These are phyloP conservation scores for Lerista edwardsae DNA, from an alignment of 2,797 vertebrate species.

Conservation along the genomic window DNA sequence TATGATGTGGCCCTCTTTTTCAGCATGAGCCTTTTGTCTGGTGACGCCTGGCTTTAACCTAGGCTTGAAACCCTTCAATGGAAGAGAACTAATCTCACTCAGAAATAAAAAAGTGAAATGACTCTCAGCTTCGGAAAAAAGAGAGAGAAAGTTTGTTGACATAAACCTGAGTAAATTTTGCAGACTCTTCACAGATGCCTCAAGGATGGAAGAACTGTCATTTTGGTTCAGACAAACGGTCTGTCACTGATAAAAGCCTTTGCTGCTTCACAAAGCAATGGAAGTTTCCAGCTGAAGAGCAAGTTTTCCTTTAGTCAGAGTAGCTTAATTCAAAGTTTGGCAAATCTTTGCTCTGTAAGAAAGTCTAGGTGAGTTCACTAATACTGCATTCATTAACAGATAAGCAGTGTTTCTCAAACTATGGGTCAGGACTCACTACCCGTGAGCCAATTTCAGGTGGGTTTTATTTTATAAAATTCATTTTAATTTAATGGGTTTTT, in stretches of 20 bases:
- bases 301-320: not conserved
- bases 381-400: not conserved
- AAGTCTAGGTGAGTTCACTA: not conserved
- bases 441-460: not conserved
- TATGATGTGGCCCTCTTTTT: no score
- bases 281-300: not conserved
- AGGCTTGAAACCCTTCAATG: not conserved
- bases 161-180: not conserved
- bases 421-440: no score
- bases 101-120: not conserved
- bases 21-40: no score
- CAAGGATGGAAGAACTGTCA: not conserved
- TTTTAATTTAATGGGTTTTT: no score
- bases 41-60: not conserved
- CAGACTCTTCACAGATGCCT: not conserved
- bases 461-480: not conserved
- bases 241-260: not conserved
- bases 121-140: not conserved
- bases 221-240: constrained; percentile 2
- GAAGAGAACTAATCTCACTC: not conserved
- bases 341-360: not conserved
- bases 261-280: not conserved
- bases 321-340: not conserved
- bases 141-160: no score
- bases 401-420: no score